Conservation (phyloP, 2,113 vertebrate genomes). For the Illadopsis cleaveri region DNA sequence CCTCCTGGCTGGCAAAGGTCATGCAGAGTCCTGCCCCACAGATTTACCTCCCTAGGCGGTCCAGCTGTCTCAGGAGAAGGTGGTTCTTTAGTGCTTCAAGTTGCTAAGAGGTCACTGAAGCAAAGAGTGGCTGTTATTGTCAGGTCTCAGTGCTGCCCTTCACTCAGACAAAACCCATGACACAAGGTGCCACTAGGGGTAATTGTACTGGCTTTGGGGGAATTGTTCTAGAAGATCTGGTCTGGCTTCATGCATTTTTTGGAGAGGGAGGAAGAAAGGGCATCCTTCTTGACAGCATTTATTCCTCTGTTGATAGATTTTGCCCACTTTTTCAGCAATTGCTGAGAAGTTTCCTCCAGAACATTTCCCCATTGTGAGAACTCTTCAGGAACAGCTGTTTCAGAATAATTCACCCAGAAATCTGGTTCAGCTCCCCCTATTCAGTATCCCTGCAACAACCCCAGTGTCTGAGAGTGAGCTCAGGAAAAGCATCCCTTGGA, state of each 20-base stretch:
- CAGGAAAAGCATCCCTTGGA: neutral
- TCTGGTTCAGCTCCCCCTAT: neutral
- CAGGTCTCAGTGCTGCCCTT: neutral
- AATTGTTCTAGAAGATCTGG: neutral
- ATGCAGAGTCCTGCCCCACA: neutral
- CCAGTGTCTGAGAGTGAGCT: neutral
- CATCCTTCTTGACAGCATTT: neutral
- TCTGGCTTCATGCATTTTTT: neutral
- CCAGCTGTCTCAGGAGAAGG: neutral
- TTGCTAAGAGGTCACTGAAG: neutral
- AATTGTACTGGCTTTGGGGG: neutral
- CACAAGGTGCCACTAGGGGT: too few species aligned
- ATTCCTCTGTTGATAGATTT: neutral
- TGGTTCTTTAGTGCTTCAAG: neutral
- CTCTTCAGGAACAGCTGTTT: neutral
- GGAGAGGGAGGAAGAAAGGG: neutral
- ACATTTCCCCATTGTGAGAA: neutral
- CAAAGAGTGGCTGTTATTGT: neutral
- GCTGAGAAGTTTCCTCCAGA: neutral
- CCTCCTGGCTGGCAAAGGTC: neutral
- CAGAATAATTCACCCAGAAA: neutral
- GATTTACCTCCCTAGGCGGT: neutral
- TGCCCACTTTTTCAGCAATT: neutral
- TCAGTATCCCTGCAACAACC: neutral
- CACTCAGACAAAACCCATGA: neutral